phyloP scores from a whole-genome alignment of 2,888 invertebrate species.

The Anoncus sp. region DNA sequence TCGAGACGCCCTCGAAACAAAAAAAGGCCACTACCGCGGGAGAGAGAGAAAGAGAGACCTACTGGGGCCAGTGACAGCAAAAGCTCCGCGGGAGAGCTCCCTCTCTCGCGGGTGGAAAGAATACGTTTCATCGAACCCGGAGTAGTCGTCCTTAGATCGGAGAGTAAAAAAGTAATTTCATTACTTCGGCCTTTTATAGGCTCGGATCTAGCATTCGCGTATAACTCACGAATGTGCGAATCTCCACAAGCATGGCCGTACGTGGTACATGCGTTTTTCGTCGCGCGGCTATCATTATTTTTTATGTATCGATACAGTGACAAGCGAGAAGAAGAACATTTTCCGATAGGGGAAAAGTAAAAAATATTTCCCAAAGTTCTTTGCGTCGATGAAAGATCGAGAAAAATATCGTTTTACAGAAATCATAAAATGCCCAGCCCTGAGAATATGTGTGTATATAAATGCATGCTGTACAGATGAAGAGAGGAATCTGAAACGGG shows the following conservation, averaged over 20 bases:
- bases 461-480: slow-evolving; percentile 26
- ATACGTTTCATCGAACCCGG: slow-evolving; percentile 81
- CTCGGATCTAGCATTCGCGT: slow-evolving; percentile 68
- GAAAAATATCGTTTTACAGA: background rate
- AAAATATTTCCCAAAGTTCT: too few relatives aligned
- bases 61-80: slow-evolving; percentile 54
- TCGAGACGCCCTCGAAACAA: slow-evolving; percentile 72
- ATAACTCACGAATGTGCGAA: slow-evolving; percentile 1
- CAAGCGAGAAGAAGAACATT: too few relatives aligned
- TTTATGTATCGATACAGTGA: background rate
- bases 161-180: slow-evolving; percentile 84
- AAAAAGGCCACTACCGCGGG: slow-evolving; percentile 59
- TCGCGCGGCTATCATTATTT: background rate
- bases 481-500: slow-evolving; percentile 50
- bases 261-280: background rate
- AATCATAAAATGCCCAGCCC: slow-evolving; percentile 65
- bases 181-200: slow-evolving; percentile 79
- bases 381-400: background rate
- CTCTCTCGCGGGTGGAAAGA: slow-evolving; percentile 71
- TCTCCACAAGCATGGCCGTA: background rate
- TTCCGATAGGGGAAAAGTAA: too few relatives aligned
- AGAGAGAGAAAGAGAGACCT: slow-evolving; percentile 15
- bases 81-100: slow-evolving; percentile 39
- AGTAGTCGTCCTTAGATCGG: slow-evolving; percentile 86
- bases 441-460: slow-evolving; percentile 47